A percentile compares a stretch with the other conserved stretches of the same genome.
Evolutionary conservation across 2,797 vertebrate genomes (phyloP).

Genomic region (Carapus acus): DNA sequence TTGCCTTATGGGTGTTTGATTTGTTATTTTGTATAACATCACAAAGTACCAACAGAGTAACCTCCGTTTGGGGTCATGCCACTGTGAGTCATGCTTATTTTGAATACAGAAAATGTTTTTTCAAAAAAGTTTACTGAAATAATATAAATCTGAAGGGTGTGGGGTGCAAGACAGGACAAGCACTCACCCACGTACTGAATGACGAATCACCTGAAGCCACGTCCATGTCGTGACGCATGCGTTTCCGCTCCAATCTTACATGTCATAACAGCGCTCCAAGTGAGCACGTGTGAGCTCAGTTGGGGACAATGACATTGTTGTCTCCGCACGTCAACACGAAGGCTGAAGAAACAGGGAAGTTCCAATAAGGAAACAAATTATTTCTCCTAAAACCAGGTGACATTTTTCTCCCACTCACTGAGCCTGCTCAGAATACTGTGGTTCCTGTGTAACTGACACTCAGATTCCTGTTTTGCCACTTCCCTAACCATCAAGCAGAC

Average conservation of each 20-base stretch:
- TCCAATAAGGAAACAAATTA: not conserved
- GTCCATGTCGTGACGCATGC: slow-evolving; percentile 35
- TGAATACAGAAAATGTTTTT: slow-evolving; percentile 7
- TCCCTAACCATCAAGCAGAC: no score
- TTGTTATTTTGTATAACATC: no score
- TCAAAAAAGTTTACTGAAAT: slow-evolving; percentile 13
- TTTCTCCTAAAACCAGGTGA: not conserved
- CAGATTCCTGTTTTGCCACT: no score
- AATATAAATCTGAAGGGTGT: slow-evolving; percentile 33
- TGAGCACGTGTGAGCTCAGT: slow-evolving; percentile 3
- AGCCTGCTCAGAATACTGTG: no score
- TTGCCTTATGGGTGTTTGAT: no score
- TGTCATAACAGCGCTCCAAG: slow-evolving; percentile 19
- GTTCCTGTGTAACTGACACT: no score
- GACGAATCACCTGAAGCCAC: slow-evolving; percentile 21
- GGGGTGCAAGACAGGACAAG: slow-evolving; percentile 54
- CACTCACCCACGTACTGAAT: slow-evolving; percentile 38
- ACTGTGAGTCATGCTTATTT: not conserved
- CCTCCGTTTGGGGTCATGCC: not conserved
- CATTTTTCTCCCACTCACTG: no score
- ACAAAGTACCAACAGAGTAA: no score
- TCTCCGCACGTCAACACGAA: not conserved
- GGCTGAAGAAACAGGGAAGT: slow-evolving; percentile 3
- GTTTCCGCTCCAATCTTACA: slow-evolving; percentile 21
- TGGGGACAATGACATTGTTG: not conserved